phyloP scores from a whole-genome alignment of 2,797 vertebrate genomes.

The Notoglanidium macrostoma region DNA sequence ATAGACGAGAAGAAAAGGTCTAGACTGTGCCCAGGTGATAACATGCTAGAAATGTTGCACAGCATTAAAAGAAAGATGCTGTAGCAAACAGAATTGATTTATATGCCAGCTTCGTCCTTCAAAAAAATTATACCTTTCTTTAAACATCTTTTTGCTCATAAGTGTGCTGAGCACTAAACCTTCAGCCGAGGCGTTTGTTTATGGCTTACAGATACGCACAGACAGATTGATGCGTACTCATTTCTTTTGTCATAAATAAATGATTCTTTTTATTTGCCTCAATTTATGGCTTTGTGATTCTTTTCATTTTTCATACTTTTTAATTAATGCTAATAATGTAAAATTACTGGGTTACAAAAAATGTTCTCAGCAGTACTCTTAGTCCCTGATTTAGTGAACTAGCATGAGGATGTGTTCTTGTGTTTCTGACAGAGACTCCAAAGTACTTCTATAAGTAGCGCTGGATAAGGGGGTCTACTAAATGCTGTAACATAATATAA shows the following conservation, averaged over 20 bases:
- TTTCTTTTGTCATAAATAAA: background rate
- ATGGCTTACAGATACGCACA: background rate
- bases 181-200: background rate
- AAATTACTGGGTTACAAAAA: background rate
- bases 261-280: background rate
- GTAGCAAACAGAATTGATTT: background rate
- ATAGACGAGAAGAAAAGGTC: background rate
- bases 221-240: background rate
- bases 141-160: background rate
- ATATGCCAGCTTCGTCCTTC: background rate
- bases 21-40: background rate
- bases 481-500: background rate
- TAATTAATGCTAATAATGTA: background rate
- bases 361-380: background rate
- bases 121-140: background rate
- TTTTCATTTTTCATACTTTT: background rate
- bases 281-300: background rate
- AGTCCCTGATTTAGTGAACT: background rate
- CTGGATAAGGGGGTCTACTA: background rate
- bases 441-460: background rate
- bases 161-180: background rate
- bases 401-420: background rate
- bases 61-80: background rate
- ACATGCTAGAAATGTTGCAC: background rate
- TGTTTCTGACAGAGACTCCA: background rate